phyloP scores from a whole-genome alignment of 2,888 invertebrate genomes.

The Sarcophaga subvicina region DNA sequence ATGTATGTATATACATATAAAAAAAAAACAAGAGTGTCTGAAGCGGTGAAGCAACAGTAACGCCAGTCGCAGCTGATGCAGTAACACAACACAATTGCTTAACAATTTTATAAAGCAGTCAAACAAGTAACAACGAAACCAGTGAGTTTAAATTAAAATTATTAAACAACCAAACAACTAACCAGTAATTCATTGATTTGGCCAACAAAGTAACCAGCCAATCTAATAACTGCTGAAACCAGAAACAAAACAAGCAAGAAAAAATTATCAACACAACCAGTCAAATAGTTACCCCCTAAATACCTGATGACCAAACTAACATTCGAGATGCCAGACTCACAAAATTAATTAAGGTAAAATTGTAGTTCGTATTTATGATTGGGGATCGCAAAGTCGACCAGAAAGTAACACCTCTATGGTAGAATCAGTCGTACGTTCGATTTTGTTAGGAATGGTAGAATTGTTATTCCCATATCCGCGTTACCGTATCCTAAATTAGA shows the following conservation, averaged over 20 bases:
- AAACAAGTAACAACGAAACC: constrained; percentile 54
- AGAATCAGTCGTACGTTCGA: too few relatives aligned
- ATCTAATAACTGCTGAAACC: constrained; percentile 48
- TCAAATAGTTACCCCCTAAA: constrained; percentile 18
- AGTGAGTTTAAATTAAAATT: constrained; percentile 34
- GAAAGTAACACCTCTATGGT: too few relatives aligned
- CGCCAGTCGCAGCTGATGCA: constrained; percentile 11
- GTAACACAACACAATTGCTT: constrained; percentile 48
- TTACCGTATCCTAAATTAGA: too few relatives aligned
- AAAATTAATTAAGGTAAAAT: not conserved
- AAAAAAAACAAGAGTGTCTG: constrained; percentile 30
- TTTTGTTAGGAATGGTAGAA: too few relatives aligned
- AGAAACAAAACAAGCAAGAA: constrained; percentile 43
- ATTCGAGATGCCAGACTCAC: constrained; percentile 1
- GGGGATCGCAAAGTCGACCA: too few relatives aligned
- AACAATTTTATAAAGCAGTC: constrained; percentile 61
- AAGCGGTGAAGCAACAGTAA: constrained; percentile 23
- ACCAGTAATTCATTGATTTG: constrained; percentile 53
- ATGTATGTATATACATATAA: constrained; percentile 17
- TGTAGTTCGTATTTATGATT: too few relatives aligned
- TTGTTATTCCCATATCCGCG: too few relatives aligned
- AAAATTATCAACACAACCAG: constrained; percentile 21
- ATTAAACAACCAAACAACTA: constrained; percentile 17
- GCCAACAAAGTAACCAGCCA: constrained; percentile 46
- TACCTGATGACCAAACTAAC: not conserved